A percentile compares a stretch with the other conserved stretches of the same genome.
phyloP scores from a whole-genome alignment of 2,888 invertebrate genomes.

The Barypeithes pellucidus region DNA sequence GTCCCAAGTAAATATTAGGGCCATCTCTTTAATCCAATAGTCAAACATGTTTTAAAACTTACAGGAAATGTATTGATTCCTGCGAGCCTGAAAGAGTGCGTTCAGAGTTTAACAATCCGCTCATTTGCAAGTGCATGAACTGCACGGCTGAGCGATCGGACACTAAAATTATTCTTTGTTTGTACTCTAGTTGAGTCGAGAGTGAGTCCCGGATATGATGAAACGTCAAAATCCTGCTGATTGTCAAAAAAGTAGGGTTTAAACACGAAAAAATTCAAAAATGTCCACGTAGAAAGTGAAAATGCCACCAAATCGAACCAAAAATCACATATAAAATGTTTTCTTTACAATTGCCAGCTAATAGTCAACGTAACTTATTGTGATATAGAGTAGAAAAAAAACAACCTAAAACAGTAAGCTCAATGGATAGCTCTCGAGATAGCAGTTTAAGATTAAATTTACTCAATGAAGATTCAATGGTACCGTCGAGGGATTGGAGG shows the following conservation, averaged over 20 bases:
- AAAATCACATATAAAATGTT: constrained; percentile 31
- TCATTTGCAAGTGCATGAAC: too few relatives aligned
- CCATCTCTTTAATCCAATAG: too few relatives aligned
- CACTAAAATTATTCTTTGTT: neutral
- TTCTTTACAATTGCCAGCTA: constrained; percentile 10
- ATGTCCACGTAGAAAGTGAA: constrained; percentile 45
- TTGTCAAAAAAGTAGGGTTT: constrained; percentile 40
- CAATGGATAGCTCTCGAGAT: constrained; percentile 54
- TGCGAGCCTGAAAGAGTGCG: too few relatives aligned
- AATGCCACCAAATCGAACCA: constrained; percentile 38
- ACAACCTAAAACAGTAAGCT: constrained; percentile 24
- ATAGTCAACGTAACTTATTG: constrained; percentile 32
- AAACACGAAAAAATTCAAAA: neutral
- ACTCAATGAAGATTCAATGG: constrained; percentile 65
- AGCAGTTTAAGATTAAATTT: constrained; percentile 54
- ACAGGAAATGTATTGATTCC: too few relatives aligned
- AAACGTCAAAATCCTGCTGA: constrained; percentile 22
- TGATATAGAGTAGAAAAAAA: constrained; percentile 29
- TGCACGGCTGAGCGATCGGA: neutral
- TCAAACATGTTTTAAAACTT: too few relatives aligned
- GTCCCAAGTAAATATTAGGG: too few relatives aligned
- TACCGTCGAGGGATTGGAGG: constrained; percentile 85
- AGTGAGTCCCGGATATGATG: neutral
- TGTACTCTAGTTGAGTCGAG: neutral
- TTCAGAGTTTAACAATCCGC: too few relatives aligned